phyloP scores from a whole-genome alignment of 2,113 vertebrate species.

The Sturnus vulgaris region DNA sequence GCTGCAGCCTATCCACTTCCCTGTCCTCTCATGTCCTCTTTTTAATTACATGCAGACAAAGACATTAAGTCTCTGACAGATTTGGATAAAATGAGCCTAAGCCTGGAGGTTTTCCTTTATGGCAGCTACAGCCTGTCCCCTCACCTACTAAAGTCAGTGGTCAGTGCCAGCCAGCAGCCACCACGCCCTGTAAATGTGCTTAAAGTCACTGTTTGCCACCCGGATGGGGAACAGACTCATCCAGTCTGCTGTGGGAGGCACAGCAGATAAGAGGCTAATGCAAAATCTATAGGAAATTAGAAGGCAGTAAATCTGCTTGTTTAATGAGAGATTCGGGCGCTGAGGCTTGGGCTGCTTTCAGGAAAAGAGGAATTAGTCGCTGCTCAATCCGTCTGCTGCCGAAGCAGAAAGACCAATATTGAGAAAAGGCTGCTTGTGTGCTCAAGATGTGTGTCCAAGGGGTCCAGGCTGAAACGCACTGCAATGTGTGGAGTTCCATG shows the following conservation, averaged over 20 bases:
- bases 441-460: not conserved
- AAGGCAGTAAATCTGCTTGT: slow-evolving; percentile 4
- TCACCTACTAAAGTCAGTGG: not conserved
- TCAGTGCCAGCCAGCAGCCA: not conserved
- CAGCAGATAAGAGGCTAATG: not conserved
- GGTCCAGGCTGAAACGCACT: not conserved
- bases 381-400: not conserved
- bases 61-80: not conserved
- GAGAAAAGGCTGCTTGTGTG: not conserved
- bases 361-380: not conserved
- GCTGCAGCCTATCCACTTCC: not conserved
- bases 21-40: not conserved
- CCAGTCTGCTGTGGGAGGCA: not conserved
- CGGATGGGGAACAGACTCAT: not conserved
- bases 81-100: not conserved
- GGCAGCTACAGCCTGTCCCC: not conserved
- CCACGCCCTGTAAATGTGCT: not conserved
- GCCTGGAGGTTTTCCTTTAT: not conserved
- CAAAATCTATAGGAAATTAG: slow-evolving; percentile 6
- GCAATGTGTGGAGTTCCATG: fast-evolving
- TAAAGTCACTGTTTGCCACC: not conserved
- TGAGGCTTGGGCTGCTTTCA: not conserved
- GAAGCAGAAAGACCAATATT: not conserved
- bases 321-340: not conserved
- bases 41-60: not conserved